A percentile compares a stretch with the other conserved stretches of the same genome.
These are phyloP conservation scores for Pao palembangensis DNA, from an alignment of 2,113 vertebrate species.

Conservation along the genomic window DNA sequence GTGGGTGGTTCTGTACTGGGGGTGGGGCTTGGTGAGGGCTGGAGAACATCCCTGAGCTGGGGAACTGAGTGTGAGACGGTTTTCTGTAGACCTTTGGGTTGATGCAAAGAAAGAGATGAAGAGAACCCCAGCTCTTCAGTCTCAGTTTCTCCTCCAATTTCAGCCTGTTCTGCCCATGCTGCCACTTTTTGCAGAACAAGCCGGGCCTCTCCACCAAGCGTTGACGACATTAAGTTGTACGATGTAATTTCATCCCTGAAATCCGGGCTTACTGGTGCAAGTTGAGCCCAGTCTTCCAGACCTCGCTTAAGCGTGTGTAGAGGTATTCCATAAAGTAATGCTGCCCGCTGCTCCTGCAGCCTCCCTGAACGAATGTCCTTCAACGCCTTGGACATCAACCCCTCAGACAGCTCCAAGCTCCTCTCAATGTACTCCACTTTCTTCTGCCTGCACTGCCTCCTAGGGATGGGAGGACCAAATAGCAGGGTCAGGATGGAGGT, in stretches of 20 bases:
- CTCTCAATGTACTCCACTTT: conserved; percentile 94
- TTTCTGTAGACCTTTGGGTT: conserved; percentile 46
- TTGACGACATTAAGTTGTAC: conserved; percentile 65
- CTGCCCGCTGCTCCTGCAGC: conserved; percentile 96
- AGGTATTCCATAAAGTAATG: conserved; percentile 99
- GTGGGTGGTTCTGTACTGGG: conserved; percentile 50
- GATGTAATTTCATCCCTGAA: conserved; percentile 80
- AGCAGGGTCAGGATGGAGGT: conserved; percentile 78
- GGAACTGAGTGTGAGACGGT: conserved; percentile 77
- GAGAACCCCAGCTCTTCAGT: conserved; percentile 60
- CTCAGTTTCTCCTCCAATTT: conserved; percentile 67
- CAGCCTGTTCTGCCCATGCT: conserved; percentile 80
- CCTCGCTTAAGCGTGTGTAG: conserved; percentile 92
- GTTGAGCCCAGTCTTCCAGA: conserved; percentile 88
- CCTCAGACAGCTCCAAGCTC: conserved; percentile 99
- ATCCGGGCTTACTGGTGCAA: conserved; percentile 78
- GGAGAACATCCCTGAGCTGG: conserved; percentile 83
- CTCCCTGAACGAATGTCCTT: conserved; percentile 99
- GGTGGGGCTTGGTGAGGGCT: conserved; percentile 59
- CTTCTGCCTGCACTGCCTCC: conserved; percentile 90
- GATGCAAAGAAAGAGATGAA: conserved; percentile 44
- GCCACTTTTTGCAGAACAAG: conserved; percentile 94
- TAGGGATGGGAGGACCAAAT: conserved; percentile 99
- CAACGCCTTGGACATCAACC: conserved; percentile 99
- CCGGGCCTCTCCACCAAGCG: conserved; percentile 83